A percentile compares a stretch with the other conserved stretches of the same genome.
Conservation (phyloP, 2,113 vertebrate species). For the Manacus vitellinus region DNA sequence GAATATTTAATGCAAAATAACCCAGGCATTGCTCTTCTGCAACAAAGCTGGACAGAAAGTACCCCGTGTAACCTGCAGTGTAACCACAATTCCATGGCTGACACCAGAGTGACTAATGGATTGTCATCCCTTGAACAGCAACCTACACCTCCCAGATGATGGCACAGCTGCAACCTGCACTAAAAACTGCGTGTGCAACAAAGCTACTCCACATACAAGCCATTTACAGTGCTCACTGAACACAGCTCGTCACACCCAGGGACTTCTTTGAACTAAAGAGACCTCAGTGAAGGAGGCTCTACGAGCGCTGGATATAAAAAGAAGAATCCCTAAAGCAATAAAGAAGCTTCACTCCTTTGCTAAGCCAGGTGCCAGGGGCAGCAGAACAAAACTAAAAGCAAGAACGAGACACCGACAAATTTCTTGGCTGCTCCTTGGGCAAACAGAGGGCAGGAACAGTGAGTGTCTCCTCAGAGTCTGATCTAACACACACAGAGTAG, state of each 20-base stretch:
- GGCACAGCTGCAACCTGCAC: background rate
- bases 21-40: background rate
- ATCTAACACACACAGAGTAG: background rate
- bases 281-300: background rate
- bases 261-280: background rate
- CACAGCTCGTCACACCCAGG: background rate
- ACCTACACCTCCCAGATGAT: background rate
- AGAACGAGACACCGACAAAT: background rate
- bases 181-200: accelerated
- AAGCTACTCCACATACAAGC: background rate
- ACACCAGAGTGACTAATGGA: accelerated
- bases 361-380: background rate
- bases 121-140: background rate
- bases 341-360: background rate
- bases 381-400: background rate
- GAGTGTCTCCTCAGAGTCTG: background rate
- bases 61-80: background rate
- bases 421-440: background rate
- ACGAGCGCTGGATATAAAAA: background rate
- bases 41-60: background rate
- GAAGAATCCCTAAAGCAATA: background rate
- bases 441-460: background rate
- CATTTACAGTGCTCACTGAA: background rate
- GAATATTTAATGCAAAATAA: background rate
- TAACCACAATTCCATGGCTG: background rate